Evolutionary conservation across 1,140 invertebrate species (phyloP), one percentile per base, ranked within the genome.

Genomic region (Meteorus sp.): DNA sequence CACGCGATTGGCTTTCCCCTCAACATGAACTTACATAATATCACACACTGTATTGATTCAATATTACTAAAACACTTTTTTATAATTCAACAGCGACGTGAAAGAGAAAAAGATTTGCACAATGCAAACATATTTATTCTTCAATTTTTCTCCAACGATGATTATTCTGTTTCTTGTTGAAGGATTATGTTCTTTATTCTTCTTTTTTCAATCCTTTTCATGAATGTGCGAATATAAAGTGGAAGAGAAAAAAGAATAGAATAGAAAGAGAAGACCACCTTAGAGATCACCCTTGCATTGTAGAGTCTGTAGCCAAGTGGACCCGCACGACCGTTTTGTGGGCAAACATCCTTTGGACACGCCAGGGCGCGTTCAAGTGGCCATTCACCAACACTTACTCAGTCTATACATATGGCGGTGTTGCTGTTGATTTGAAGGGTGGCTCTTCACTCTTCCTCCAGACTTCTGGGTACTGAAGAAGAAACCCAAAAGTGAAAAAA

Each of bases 301-400:
- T 31, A 13, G n/a, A 47, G 20, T 25, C 13, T 47, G 44, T 48
- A 48, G 7, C 9, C 2, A 3, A 11, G 13, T 2, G 15, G 15
- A 7, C 20, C 43, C 6, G 48, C 33, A 54, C 45, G 54, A 59
- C 43, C 43, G 55, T 65, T 60, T 59, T 65, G 64, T 65, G 64
- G 64, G 58, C 60, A 65, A 65, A 65, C 64, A 65, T 65, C 51
- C 61, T 62, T 65, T 65, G 58, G 64, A 58, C 55, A 65, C 61
- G 60, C 53, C 51, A 39, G 25, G 39, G 25, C 47, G 53, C 33
- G 52, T 43, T 62, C 56, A 43, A 62, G 60, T 59, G 55, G 43
- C 60, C 57, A 60, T 60, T 65, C 63, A 62, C 35, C n/a, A 44
- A 47, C 23, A 61, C 59, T 45, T 33, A 27, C 33, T 43, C 54